A percentile compares a stretch with the other conserved stretches of the same genome.
These are phyloP conservation scores for Desmophyllum pertusum DNA, from an alignment of 92 coral and sea anemone species.

Conservation along the genomic window DNA sequence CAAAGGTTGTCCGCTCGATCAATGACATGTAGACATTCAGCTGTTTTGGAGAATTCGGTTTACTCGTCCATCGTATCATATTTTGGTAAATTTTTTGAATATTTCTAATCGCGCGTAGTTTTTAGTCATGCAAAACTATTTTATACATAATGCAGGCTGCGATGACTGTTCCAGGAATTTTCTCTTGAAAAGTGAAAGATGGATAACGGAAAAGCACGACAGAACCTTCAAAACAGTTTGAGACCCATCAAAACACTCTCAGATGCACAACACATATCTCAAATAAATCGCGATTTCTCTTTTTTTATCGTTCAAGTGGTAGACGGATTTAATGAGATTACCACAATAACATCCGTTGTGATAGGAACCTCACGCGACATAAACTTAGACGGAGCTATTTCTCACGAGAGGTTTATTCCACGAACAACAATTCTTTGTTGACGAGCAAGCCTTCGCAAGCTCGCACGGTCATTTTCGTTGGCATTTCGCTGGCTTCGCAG, in stretches of 20 bases:
- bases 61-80: background rate
- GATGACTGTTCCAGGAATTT: background rate
- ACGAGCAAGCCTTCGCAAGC: background rate
- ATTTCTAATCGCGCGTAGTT: background rate
- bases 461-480: background rate
- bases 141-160: background rate
- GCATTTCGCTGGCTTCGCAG: background rate
- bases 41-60: background rate
- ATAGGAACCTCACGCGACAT: constrained; percentile 44
- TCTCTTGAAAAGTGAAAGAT: no score
- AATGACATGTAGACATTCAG: background rate
- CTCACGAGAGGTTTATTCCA: background rate
- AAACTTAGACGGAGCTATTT: constrained; percentile 2
- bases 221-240: background rate
- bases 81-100: background rate
- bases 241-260: background rate
- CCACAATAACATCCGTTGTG: constrained; percentile 17
- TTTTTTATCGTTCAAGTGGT: background rate
- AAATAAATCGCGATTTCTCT: constrained; percentile 13
- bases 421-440: background rate
- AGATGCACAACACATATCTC: background rate
- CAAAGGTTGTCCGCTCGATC: background rate
- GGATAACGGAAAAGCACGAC: background rate
- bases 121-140: constrained; percentile 1
- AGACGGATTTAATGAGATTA: constrained; percentile 43